Base-by-base conservation (phyloP, 2,888 invertebrate genomes). In the Scelioninae gen. 1 region DNA sequence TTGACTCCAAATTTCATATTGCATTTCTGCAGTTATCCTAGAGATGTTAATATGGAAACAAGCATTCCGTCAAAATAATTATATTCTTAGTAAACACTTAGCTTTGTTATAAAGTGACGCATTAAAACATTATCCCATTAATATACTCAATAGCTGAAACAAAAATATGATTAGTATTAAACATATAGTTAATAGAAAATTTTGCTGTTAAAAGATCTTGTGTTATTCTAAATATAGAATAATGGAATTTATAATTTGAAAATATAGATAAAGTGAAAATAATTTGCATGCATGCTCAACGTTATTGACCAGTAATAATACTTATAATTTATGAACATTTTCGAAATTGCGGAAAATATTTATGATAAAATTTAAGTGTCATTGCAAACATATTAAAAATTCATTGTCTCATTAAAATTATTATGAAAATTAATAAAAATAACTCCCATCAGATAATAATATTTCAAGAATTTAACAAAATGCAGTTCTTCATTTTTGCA, bases 1-100 rank as follows among this genome's bases (percentile, higher is more conserved):
- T 75, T 45, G 75, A 63, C 69, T 63, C 56, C 63, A 16, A 75
- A 81, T 81, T 69, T 69, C 31, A 9, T 63, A 31, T 56, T 69
- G n/a, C 29, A 62, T 49, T 34, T 34, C 5, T 7, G 8, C 34
- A 34, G 34, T 34, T 34, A 34, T 34, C 34, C 6, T 34, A 34
- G 8, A 34, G 34, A n/a, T n/a, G n/a, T n/a, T n/a, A n/a, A n/a
- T n/a, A n/a, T n/a, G n/a, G n/a, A n/a, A n/a, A n/a, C n/a, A n/a
- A n/a, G n/a, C n/a, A n/a, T n/a, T n/a, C n/a, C n/a, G n/a, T n/a
- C n/a, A n/a, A n/a, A n/a, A n/a, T n/a, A n/a, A n/a, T n/a, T n/a
- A n/a, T n/a, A n/a, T n/a, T n/a, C n/a, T n/a, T n/a, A n/a, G n/a
- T n/a, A n/a, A n/a, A n/a, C n/a, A n/a, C n/a, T n/a, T n/a, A n/a